Conservation (phyloP, 2,113 vertebrate genomes). For the Anhinga anhinga region DNA sequence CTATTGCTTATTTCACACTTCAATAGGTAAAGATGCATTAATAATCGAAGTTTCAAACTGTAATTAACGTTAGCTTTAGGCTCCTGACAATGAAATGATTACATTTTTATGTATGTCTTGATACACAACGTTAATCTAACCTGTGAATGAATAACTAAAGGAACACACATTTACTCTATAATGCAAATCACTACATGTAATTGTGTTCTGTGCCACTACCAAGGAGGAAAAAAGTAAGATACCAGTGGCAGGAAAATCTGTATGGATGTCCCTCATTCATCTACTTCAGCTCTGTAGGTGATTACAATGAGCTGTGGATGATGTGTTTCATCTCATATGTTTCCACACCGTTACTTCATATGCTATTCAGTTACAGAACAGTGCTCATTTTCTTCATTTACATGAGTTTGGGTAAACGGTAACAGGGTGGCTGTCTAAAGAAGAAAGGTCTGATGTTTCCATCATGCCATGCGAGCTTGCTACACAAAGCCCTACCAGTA, state of each 20-base stretch:
- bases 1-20: conserved; percentile 83
- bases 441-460: background rate
- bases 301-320: background rate
- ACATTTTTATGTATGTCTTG: conserved; percentile 76
- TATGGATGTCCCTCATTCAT: background rate
- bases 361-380: background rate
- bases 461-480: background rate
- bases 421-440: background rate
- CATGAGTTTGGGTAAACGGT: background rate
- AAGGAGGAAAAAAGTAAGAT: background rate
- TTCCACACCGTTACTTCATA: background rate
- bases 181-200: conserved; percentile 54
- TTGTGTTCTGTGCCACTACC: conserved; percentile 27
- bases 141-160: conserved; percentile 50
- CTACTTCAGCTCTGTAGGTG: background rate
- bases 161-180: conserved; percentile 35
- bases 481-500: background rate
- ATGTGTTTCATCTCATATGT: background rate
- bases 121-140: conserved; percentile 74
- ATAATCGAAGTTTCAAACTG: conserved; percentile 79
- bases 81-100: conserved; percentile 76
- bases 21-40: conserved; percentile 80
- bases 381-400: background rate
- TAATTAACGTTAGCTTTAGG: conserved; percentile 80
- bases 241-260: background rate